Evolutionary conservation across 2,888 invertebrate species (phyloP).

Genomic region (Macropis europaea): DNA sequence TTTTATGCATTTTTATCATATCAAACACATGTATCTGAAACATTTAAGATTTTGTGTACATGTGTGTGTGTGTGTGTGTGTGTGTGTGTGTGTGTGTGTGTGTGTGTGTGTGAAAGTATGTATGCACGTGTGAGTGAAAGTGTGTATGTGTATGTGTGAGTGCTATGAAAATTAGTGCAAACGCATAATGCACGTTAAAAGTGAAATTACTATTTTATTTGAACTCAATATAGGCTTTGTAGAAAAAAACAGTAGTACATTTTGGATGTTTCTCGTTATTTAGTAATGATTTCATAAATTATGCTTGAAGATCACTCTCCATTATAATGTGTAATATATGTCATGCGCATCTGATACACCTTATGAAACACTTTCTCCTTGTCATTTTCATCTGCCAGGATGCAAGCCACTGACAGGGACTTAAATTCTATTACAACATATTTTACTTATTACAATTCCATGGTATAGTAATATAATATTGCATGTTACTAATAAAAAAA

Average conservation of each 20-base stretch:
- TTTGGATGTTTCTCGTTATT: neutral
- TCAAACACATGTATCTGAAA: neutral
- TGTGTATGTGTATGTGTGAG: slow-evolving; percentile 5
- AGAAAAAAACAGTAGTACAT: neutral
- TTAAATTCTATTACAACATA: slow-evolving; percentile 39
- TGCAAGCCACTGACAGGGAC: slow-evolving; percentile 66
- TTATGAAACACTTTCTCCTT: slow-evolving; percentile 18
- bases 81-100: slow-evolving; percentile 10
- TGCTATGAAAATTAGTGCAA: slow-evolving; percentile 6
- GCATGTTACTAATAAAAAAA: slow-evolving; percentile 48
- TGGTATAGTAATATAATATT: slow-evolving; percentile 26
- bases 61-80: slow-evolving; percentile 11
- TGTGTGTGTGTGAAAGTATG: slow-evolving; percentile 6
- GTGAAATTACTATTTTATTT: slow-evolving; percentile 5
- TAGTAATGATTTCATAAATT: slow-evolving; percentile 11
- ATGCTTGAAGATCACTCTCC: slow-evolving; percentile 36
- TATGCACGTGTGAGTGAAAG: too few species aligned
- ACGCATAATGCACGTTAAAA: slow-evolving; percentile 21
- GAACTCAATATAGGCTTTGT: neutral
- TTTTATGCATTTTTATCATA: slow-evolving; percentile 7
- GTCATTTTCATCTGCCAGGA: slow-evolving; percentile 65
- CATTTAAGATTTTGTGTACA: slow-evolving; percentile 2
- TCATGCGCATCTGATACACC: slow-evolving; percentile 12
- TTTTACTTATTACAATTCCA: slow-evolving; percentile 28
- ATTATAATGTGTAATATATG: slow-evolving; percentile 12